Evolutionary conservation across 2,113 vertebrate species (phyloP).

Genomic region (Castor canadensis): DNA sequence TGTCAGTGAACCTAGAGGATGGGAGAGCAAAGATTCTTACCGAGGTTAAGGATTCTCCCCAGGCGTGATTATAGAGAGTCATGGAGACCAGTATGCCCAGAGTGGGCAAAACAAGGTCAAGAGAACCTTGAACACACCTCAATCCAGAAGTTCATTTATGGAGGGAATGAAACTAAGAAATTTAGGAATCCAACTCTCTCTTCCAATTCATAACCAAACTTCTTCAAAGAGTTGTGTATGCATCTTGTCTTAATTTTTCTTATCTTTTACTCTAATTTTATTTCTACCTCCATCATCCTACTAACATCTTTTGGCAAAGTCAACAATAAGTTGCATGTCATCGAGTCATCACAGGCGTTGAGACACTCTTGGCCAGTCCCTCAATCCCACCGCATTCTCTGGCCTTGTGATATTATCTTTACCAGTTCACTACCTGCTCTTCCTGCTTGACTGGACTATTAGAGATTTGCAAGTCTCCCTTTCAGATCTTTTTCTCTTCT

Average conservation of each 20-base stretch:
- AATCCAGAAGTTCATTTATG: neutral
- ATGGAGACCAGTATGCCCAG: neutral
- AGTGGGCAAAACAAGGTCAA: neutral
- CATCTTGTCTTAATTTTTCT: neutral
- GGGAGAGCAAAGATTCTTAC: neutral
- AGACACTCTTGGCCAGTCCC: neutral
- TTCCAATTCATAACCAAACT: neutral
- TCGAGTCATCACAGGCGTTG: neutral
- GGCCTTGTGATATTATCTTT: neutral
- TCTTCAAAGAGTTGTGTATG: neutral
- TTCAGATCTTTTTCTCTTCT: neutral
- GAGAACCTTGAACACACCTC: too few species aligned
- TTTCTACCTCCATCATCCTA: neutral
- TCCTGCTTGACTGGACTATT: neutral
- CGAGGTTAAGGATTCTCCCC: neutral
- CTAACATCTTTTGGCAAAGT: neutral
- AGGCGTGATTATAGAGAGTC: neutral
- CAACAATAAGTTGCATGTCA: neutral
- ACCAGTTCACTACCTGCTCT: neutral
- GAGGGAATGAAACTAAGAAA: neutral
- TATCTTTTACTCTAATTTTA: neutral
- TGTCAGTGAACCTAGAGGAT: neutral
- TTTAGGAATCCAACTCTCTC: neutral
- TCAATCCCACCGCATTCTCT: neutral
- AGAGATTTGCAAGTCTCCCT: neutral